Percentiles rank a stretch among this genome's conserved stretches.
These are phyloP conservation scores for Pseudanteris insignis DNA, from an alignment of 2,888 invertebrate genomes.

Conservation along the genomic window DNA sequence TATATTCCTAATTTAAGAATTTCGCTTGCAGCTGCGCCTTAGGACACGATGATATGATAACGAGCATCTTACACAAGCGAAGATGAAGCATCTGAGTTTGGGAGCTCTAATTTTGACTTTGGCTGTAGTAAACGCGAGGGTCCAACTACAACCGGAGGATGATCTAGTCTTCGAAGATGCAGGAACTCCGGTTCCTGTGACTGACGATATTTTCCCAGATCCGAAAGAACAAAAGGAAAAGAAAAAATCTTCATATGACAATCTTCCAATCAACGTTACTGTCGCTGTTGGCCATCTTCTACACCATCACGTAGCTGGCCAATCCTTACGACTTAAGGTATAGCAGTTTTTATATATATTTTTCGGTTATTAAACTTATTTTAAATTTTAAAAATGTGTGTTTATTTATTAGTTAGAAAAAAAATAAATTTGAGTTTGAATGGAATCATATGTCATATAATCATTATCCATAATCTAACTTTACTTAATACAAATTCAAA, in stretches of 20 bases:
- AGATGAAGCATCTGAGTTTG: slow-evolving; percentile 56
- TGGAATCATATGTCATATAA: too few species aligned
- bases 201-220: slow-evolving; percentile 22
- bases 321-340: slow-evolving; percentile 19
- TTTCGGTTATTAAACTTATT: too few species aligned
- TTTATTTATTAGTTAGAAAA: too few species aligned
- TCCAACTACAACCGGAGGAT: slow-evolving; percentile 57
- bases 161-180: slow-evolving; percentile 64
- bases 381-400: too few species aligned
- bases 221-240: slow-evolving; percentile 18
- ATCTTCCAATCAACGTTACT: slow-evolving; percentile 24
- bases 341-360: too few species aligned
- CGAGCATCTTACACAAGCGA: slow-evolving; percentile 47
- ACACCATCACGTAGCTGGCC: slow-evolving; percentile 5
- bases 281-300: slow-evolving; percentile 28
- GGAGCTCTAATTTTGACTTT: slow-evolving; percentile 51
- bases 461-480: too few species aligned
- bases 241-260: slow-evolving; percentile 11
- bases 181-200: slow-evolving; percentile 49
- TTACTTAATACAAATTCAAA: too few species aligned
- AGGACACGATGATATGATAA: slow-evolving; percentile 62
- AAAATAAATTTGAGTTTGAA: too few species aligned
- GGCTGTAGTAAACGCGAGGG: slow-evolving; percentile 39
- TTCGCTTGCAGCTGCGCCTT: slow-evolving; percentile 30
- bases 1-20: too few species aligned